A percentile compares a stretch with the other conserved stretches of the same genome.
These are phyloP conservation scores for Acanthopleura granulata DNA, from an alignment of 2,888 invertebrate species.

Conservation along the genomic window DNA sequence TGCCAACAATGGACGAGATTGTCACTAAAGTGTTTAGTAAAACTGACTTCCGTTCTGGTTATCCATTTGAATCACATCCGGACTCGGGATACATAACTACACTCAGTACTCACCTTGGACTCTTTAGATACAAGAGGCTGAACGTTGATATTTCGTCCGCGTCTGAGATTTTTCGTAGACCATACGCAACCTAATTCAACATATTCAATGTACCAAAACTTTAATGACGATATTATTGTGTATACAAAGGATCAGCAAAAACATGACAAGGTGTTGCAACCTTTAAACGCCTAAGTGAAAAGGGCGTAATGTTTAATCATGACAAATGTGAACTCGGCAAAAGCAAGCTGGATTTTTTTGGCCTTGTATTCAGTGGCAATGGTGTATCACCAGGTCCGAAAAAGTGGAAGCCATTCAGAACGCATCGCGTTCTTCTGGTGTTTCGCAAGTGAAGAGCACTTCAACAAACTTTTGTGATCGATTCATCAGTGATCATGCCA, in stretches of 20 bases:
- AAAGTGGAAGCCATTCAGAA: slow-evolving; percentile 37
- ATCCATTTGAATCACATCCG: slow-evolving; percentile 39
- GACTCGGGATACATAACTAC: slow-evolving; percentile 39
- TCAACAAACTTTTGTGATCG: slow-evolving; percentile 37
- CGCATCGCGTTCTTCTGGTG: slow-evolving; percentile 31
- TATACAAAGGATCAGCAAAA: slow-evolving; percentile 31
- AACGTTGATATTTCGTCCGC: slow-evolving; percentile 37
- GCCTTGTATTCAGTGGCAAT: no score
- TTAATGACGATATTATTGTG: slow-evolving; percentile 42
- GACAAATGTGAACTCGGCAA: slow-evolving; percentile 6
- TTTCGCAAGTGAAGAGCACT: slow-evolving; percentile 37
- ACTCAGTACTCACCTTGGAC: slow-evolving; percentile 35
- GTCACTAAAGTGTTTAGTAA: slow-evolving; percentile 40
- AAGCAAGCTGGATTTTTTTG: background rate
- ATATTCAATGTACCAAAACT: slow-evolving; percentile 29
- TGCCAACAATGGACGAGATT: slow-evolving; percentile 43
- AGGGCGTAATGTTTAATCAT: slow-evolving; percentile 22
- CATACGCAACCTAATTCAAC: slow-evolving; percentile 28
- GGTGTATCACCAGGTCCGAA: no score
- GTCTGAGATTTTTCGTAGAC: slow-evolving; percentile 35
- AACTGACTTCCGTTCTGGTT: slow-evolving; percentile 36
- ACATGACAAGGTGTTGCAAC: slow-evolving; percentile 32
- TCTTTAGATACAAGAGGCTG: slow-evolving; percentile 37
- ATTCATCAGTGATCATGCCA: slow-evolving; percentile 41
- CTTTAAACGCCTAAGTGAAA: slow-evolving; percentile 25